Conservation (phyloP, 2,797 vertebrate genomes). For the Zenarchopterus dispar region DNA sequence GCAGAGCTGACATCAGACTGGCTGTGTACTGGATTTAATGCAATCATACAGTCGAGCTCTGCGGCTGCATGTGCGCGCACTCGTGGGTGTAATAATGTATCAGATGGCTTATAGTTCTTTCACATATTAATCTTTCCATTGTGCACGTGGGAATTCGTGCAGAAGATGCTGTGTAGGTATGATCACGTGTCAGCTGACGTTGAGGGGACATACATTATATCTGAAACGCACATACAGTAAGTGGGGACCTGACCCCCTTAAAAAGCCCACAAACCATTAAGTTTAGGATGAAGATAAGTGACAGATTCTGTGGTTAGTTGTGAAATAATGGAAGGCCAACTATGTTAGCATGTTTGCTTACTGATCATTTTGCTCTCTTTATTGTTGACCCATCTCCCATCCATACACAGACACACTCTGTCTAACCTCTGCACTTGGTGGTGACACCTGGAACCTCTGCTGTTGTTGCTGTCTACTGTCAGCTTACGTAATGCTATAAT, state of each 20-base stretch:
- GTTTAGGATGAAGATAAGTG: too few relatives aligned
- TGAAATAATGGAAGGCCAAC: too few relatives aligned
- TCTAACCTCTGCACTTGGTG: neutral
- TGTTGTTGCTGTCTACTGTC: constrained; percentile 22
- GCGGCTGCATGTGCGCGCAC: neutral
- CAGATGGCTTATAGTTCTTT: neutral
- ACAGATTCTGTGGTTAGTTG: too few relatives aligned
- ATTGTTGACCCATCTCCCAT: constrained; percentile 12
- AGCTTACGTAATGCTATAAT: constrained; percentile 45
- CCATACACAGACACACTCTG: constrained; percentile 4
- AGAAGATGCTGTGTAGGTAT: neutral
- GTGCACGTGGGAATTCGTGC: neutral
- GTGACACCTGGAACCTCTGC: neutral
- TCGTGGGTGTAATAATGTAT: neutral
- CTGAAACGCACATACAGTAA: too few relatives aligned
- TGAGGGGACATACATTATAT: too few relatives aligned
- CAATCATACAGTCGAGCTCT: neutral
- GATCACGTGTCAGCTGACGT: too few relatives aligned
- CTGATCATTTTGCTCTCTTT: constrained; percentile 4
- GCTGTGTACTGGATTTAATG: neutral
- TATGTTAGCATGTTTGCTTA: neutral
- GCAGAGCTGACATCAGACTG: constrained; percentile 15
- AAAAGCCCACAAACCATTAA: too few relatives aligned
- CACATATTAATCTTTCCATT: too few relatives aligned
- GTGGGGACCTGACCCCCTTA: too few relatives aligned